Percentiles rank a stretch among this genome's conserved stretches.
These are phyloP conservation scores for Gorilla gorilla DNA, from an alignment of 2,113 vertebrate genomes.

Conservation along the genomic window DNA sequence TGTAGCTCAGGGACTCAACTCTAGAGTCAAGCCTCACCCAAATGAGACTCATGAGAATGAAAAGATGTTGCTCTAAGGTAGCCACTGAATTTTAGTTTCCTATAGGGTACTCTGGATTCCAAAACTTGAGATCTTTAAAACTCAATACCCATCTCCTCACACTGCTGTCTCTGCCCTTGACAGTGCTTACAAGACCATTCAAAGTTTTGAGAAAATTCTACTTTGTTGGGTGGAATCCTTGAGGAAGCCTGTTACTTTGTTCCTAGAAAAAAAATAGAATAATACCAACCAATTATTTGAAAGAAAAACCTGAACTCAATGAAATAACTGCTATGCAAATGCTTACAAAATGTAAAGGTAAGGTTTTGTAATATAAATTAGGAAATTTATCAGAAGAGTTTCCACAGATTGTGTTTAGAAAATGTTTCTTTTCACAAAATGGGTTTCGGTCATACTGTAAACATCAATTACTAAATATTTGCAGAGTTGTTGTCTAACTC, in stretches of 20 bases:
- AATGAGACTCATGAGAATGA: background rate
- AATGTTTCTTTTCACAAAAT: background rate
- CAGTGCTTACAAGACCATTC: background rate
- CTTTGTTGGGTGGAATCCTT: background rate
- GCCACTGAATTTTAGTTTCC: background rate
- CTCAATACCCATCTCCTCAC: background rate
- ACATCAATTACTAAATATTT: background rate
- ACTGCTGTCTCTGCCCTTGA: background rate
- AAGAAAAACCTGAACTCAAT: background rate
- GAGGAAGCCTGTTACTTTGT: background rate
- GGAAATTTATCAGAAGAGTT: background rate
- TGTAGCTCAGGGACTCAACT: background rate
- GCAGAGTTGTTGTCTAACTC: background rate
- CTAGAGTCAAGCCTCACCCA: background rate
- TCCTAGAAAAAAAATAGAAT: background rate
- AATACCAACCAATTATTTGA: background rate
- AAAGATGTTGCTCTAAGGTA: background rate
- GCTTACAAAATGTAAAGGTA: background rate
- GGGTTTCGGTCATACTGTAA: background rate
- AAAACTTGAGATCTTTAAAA: background rate
- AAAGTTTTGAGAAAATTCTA: background rate
- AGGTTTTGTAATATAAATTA: background rate
- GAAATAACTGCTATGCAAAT: background rate
- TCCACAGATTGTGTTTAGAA: background rate
- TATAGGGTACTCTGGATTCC: background rate